Base-by-base conservation (phyloP, 2,797 vertebrate genomes). In the Numenius phaeopus region DNA sequence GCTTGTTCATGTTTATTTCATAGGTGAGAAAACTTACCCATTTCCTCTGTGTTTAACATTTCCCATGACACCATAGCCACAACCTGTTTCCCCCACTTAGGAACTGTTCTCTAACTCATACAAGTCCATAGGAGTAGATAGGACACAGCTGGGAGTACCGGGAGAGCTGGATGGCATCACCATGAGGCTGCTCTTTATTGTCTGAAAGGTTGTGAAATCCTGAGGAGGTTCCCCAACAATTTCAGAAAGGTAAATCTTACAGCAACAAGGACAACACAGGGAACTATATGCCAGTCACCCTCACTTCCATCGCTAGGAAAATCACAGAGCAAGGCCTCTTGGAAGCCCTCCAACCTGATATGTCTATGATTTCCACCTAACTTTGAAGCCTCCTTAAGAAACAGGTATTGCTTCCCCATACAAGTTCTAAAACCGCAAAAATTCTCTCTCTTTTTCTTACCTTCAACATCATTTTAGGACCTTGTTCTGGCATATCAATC, bases 81-180 rank as follows among this genome's bases (percentile, higher is more conserved):
- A 87, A 19, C 11, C 24, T n/a, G 8, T 34, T 75, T 71, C 34
- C 16, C 27, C 14, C 6, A 14, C 17, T 39, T 50, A 11, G 21
- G 5, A 0, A 0, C 46, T 34, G 46, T 32, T 66, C 30, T 67
- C n/a, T n/a, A 32, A 37, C 11, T 42, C 47, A 10, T 44, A 8
- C 6, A 47, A 78, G 44, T 32, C 69, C n/a, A 6, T 4, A 49
- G 40, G 5, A 72, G 15, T 11, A 61, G 42, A 47, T 0, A 50
- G 39, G 30, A 44, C 19, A 26, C 21, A 58, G 5, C 20, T 54
- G 21, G 67, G 27, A n/a, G 37, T 9, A 55, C 9, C 3, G 4
- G 39, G 13, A 86, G 49, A 58, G 22, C 20, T 81, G 30, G 27
- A 24, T 75, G 65, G n/a, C 14, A 6, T 64, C 34, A 42, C 21